These are phyloP conservation scores for Gnathonemus echidnorhynchus DNA, from an alignment of 2,113 vertebrate genomes.

Conservation along the genomic window DNA sequence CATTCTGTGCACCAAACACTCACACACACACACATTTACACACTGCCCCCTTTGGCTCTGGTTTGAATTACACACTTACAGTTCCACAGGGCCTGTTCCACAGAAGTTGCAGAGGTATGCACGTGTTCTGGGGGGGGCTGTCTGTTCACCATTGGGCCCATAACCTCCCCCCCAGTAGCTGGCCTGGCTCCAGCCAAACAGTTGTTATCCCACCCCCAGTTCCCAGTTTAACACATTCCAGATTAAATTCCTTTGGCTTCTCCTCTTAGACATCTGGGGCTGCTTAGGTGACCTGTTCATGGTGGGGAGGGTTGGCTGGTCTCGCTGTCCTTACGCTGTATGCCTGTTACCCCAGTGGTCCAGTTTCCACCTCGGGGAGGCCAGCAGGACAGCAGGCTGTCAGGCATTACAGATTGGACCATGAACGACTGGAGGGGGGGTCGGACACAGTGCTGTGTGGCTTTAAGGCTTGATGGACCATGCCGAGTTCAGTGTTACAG, in stretches of 20 bases:
- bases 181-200: conserved; percentile 17
- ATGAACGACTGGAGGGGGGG: not conserved
- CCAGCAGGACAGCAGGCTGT: not conserved
- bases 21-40: not conserved
- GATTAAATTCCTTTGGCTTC: conserved; percentile 22
- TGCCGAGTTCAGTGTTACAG: not conserved
- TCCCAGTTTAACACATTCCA: conserved; percentile 22
- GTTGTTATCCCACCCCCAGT: not conserved
- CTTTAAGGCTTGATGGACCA: not conserved
- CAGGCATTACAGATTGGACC: not conserved
- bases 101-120: not conserved
- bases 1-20: not conserved
- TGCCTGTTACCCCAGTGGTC: not conserved
- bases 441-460: not conserved
- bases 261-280: conserved; percentile 18
- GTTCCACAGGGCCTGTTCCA: not conserved
- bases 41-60: not conserved
- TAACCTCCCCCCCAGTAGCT: conserved; percentile 19
- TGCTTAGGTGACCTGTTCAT: conserved; percentile 11
- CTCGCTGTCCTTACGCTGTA: not conserved
- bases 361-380: not conserved
- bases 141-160: not conserved
- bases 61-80: not conserved
- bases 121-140: not conserved
- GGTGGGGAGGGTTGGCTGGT: not conserved